Base-by-base conservation (phyloP, 92 coral and sea anemone species). In the Virgularia gustaviana region DNA sequence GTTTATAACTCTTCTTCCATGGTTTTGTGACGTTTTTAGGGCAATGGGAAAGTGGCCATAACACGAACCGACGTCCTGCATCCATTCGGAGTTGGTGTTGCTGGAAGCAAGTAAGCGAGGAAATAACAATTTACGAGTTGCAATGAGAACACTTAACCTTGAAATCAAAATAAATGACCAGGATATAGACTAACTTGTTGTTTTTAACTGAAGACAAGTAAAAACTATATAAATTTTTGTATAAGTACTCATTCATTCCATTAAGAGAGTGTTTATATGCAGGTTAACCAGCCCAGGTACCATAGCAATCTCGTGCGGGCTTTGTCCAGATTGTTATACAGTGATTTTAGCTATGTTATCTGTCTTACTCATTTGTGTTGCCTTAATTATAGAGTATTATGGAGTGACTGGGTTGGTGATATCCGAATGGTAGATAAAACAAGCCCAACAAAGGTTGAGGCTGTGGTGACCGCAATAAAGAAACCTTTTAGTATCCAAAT, bases 361-460 rank as follows among this genome's bases (percentile, higher is more conserved):
- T 7, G 15, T 7, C 45, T 39, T 39, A 39, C 15, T 39, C 45
- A 7, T 15, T 8, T 39, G 8, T 39, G 45, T 39, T 39, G 45
- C 45, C 88, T 89, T 8, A 70, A 59, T 11, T 25, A 11, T 8
- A 91, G 97, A 51, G 71, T 91, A 54, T 91, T 83, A 43, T 91
- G 97, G 97, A 88, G 83, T 70, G 97, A 91, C 82, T 91, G 97
- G 97, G 83, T 71, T 76, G 57, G 81, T 9, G 86, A 86, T 23
- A 79, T 91, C 34, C 87, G 79, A 49, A 82, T 89, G 15, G 76
- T 85, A 11, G 81, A 91, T 71, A 91, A 91, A 77, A 83, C 88
- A 20, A 83, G 87, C 16, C 61, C 65, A 42, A 85, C 81, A 27
- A 41, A 24, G 36, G 23, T 65, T 15, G 73, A 68, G 29, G 74